Evolutionary conservation across 2,113 vertebrate species (phyloP).

Genomic region (Smithornis capensis): DNA sequence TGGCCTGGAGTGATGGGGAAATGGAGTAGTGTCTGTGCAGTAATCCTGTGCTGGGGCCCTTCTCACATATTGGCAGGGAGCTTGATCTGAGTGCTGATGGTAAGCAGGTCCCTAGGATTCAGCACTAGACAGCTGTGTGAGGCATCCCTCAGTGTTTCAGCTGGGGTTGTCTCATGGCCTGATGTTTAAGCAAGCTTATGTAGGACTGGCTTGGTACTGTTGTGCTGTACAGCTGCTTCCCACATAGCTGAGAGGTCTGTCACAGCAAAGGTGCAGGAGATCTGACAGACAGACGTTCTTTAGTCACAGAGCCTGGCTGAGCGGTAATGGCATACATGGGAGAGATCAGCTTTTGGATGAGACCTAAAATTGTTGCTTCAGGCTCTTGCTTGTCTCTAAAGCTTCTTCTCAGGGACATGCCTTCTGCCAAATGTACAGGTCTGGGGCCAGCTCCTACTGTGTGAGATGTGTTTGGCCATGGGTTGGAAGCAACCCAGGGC

Average conservation of each 20-base stretch:
- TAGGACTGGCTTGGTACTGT: not conserved
- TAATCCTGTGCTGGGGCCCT: not conserved
- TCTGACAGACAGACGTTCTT: not conserved
- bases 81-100: not conserved
- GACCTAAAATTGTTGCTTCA: not conserved
- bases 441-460: rapidly evolving
- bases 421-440: not conserved
- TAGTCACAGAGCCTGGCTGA: not conserved
- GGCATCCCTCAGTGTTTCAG: rapidly evolving
- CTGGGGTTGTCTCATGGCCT: not conserved
- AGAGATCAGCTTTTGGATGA: not conserved
- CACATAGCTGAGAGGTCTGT: not conserved
- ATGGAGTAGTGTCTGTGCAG: not conserved
- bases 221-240: not conserved
- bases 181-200: rapidly evolving
- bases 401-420: not conserved
- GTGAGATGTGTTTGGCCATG: not conserved
- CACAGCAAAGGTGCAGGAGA: not conserved
- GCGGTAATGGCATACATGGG: not conserved
- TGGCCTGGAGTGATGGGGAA: not conserved
- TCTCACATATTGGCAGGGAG: not conserved
- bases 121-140: not conserved
- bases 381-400: not conserved
- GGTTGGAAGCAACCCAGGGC: not conserved
- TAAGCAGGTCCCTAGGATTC: not conserved